A percentile compares a stretch with the other conserved stretches of the same genome.
Evolutionary conservation across 2,113 vertebrate species (phyloP).

Genomic region (Ascaphus truei): DNA sequence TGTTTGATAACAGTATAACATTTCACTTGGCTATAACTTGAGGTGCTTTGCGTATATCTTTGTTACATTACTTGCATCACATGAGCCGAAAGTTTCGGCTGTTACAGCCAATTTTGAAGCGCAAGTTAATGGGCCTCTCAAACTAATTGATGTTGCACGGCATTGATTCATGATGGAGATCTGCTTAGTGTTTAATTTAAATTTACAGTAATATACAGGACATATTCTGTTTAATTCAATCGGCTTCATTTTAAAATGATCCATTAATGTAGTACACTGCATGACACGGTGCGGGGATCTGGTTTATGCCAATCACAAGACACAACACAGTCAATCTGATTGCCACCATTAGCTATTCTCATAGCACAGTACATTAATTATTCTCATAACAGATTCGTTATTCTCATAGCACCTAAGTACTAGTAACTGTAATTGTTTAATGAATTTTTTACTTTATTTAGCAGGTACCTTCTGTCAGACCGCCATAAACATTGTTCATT

Average conservation of each 20-base stretch:
- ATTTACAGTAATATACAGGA: conserved; percentile 21
- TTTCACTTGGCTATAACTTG: too few relatives aligned
- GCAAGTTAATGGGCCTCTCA: neutral
- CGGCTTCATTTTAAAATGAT: conserved; percentile 30
- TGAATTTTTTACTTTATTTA: too few relatives aligned
- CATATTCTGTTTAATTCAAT: conserved; percentile 28
- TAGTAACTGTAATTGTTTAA: too few relatives aligned
- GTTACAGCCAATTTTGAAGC: conserved; percentile 12
- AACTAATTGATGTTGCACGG: conserved; percentile 12
- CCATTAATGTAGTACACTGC: conserved; percentile 11
- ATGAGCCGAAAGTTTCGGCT: neutral
- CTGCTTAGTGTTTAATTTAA: conserved; percentile 27
- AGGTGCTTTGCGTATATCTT: too few relatives aligned
- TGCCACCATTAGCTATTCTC: neutral
- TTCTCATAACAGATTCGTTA: too few relatives aligned
- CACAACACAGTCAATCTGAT: neutral
- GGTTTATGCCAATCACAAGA: neutral
- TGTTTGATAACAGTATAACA: too few relatives aligned
- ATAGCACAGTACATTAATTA: too few relatives aligned
- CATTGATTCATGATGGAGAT: neutral
- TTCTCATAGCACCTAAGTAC: too few relatives aligned
- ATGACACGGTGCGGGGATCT: conserved; percentile 9
- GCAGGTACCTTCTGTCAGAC: too few relatives aligned
- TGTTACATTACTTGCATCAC: too few relatives aligned
- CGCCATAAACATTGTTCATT: too few relatives aligned